These are phyloP conservation scores for Scopus umbretta DNA, from an alignment of 2,113 vertebrate species.

Conservation along the genomic window DNA sequence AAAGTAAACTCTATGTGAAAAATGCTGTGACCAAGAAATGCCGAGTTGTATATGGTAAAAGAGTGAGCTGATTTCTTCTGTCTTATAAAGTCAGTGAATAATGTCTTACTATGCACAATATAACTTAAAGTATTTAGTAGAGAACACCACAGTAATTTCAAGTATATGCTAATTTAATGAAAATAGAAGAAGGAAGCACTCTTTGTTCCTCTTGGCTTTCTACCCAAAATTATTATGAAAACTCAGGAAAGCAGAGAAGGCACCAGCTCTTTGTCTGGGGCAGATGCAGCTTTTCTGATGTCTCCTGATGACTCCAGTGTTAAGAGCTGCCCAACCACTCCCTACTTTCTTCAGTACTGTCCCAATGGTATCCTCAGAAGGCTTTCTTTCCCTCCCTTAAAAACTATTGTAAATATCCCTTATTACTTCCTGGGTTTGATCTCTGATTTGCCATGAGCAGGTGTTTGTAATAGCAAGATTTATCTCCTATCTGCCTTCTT, in stretches of 20 bases:
- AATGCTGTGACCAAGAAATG: neutral
- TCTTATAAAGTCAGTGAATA: neutral
- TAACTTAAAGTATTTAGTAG: neutral
- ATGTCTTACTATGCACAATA: neutral
- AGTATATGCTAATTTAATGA: neutral
- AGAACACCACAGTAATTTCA: neutral
- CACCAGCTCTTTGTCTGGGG: neutral
- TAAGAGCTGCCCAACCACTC: neutral
- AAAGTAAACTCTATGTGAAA: neutral
- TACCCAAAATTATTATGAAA: neutral
- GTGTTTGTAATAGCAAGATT: neutral
- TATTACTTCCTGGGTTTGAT: neutral
- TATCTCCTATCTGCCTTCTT: neutral
- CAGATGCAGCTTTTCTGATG: neutral
- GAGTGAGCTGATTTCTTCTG: neutral
- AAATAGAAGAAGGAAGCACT: neutral
- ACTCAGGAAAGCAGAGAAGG: neutral
- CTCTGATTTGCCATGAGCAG: neutral
- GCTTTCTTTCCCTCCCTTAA: neutral
- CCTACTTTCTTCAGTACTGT: neutral
- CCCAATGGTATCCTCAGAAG: neutral
- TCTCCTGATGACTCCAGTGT: neutral
- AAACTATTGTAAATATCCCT: no score
- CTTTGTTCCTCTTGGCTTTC: neutral
- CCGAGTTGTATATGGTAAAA: neutral